Percentiles rank a stretch among this genome's conserved stretches.
Conservation (phyloP, 2,888 invertebrate species). For the Hymenopus coronatus region DNA sequence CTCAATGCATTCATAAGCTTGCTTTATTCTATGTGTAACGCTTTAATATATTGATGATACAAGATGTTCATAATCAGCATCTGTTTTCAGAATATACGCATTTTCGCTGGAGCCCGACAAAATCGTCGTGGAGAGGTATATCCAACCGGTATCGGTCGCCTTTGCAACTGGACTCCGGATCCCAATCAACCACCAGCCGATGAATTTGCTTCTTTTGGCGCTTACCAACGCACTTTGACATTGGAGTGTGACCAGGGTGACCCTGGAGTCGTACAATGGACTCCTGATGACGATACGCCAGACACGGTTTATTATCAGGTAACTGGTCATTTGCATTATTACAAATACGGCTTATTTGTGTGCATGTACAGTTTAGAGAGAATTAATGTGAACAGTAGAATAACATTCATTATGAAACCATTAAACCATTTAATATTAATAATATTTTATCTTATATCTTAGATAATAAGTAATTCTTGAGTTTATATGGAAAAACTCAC, state of each 20-base stretch:
- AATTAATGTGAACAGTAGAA: not conserved
- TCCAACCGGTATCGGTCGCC: constrained; percentile 77
- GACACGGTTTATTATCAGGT: constrained; percentile 93
- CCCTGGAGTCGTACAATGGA: constrained; percentile 84
- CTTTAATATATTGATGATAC: too few relatives aligned
- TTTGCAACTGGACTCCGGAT: constrained; percentile 86
- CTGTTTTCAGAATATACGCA: constrained; percentile 63
- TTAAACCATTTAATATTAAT: too few relatives aligned
- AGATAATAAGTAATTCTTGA: too few relatives aligned
- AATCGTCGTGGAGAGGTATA: constrained; percentile 64
- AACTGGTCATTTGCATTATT: constrained; percentile 30
- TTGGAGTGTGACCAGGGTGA: constrained; percentile 80
- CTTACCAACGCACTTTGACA: constrained; percentile 80
- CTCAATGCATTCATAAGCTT: too few relatives aligned
- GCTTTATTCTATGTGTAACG: too few relatives aligned
- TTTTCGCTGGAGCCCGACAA: constrained; percentile 78
- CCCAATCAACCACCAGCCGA: constrained; percentile 69
- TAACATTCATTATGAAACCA: too few relatives aligned
- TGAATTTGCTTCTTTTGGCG: constrained; percentile 83
- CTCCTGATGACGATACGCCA: constrained; percentile 80
- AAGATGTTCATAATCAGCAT: not conserved
- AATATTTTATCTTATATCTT: too few relatives aligned
- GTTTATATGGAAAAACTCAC: too few relatives aligned
- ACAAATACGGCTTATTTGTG: not conserved
- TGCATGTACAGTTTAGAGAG: too few relatives aligned